Percentiles rank a stretch among this genome's conserved stretches.
Conservation (phyloP, 2,113 vertebrate genomes). For the Clarias macrocephalus region DNA sequence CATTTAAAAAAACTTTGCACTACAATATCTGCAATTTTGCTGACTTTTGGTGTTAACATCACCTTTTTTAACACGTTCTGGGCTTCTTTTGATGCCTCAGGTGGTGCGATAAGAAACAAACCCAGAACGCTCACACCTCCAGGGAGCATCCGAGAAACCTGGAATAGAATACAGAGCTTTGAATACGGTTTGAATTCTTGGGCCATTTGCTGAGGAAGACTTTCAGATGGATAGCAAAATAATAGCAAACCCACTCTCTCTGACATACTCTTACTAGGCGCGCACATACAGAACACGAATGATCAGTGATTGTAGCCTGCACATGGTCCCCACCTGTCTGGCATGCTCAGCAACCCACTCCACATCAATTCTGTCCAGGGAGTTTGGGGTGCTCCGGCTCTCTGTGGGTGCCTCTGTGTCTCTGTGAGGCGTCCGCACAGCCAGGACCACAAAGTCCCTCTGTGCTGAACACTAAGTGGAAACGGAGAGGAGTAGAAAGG, state of each 20-base stretch:
- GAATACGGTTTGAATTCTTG: neutral
- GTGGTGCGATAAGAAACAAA: slow-evolving; percentile 81
- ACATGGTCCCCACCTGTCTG: slow-evolving; percentile 75
- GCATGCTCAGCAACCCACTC: slow-evolving; percentile 87
- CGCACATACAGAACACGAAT: neutral
- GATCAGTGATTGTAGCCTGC: neutral
- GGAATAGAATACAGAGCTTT: neutral
- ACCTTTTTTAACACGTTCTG: slow-evolving; percentile 81
- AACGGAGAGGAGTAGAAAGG: neutral
- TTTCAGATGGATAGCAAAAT: neutral
- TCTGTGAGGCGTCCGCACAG: slow-evolving; percentile 78
- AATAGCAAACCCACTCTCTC: neutral
- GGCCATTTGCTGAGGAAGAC: neutral
- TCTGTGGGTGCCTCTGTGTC: slow-evolving; percentile 61
- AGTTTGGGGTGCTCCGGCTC: slow-evolving; percentile 16
- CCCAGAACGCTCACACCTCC: slow-evolving; percentile 86
- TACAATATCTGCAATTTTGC: neutral
- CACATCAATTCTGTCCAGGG: slow-evolving; percentile 58
- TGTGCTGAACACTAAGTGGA: slow-evolving; percentile 79
- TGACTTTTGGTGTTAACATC: neutral
- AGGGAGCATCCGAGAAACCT: slow-evolving; percentile 93
- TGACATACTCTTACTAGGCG: neutral
- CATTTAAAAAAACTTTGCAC: neutral
- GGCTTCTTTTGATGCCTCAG: slow-evolving; percentile 79
- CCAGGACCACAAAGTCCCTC: slow-evolving; percentile 84